These are phyloP conservation scores for Ranitomeya variabilis DNA, from an alignment of 2,113 vertebrate species.

Conservation along the genomic window DNA sequence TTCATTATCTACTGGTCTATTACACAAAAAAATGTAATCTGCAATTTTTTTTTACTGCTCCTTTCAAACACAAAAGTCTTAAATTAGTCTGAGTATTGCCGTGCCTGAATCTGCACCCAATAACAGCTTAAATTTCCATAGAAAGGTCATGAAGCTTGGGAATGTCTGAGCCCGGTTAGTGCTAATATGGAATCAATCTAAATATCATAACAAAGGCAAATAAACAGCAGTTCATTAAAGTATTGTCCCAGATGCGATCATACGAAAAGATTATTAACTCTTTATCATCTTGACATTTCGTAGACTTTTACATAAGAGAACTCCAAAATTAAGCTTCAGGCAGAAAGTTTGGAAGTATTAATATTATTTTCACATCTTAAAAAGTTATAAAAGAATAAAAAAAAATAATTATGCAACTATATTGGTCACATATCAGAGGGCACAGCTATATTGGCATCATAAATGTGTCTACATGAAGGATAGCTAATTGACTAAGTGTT, in stretches of 20 bases:
- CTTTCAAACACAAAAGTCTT: neutral
- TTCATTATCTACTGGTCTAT: neutral
- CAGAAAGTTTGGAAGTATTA: neutral
- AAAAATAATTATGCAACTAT: too few species aligned
- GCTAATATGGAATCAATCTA: conserved; percentile 46
- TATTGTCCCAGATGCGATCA: conserved; percentile 42
- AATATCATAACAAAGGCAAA: conserved; percentile 55
- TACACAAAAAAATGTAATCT: neutral
- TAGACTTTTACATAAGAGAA: neutral
- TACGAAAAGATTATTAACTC: conserved; percentile 19
- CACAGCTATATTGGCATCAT: too few species aligned
- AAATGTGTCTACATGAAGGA: too few species aligned
- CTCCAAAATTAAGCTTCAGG: neutral
- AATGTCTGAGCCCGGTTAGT: conserved; percentile 36
- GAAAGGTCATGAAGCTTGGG: conserved; percentile 49
- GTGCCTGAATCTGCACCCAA: conserved; percentile 26
- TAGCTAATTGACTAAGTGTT: too few species aligned
- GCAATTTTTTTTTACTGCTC: neutral
- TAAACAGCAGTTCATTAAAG: conserved; percentile 52
- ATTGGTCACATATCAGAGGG: too few species aligned
- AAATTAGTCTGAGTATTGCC: conserved; percentile 7
- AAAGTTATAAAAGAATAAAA: neutral
- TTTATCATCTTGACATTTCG: neutral
- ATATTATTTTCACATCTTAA: neutral
- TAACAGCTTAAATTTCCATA: conserved; percentile 28